Evolutionary conservation across 2,797 vertebrate genomes (phyloP).

Genomic region (Sandelia bainsii): DNA sequence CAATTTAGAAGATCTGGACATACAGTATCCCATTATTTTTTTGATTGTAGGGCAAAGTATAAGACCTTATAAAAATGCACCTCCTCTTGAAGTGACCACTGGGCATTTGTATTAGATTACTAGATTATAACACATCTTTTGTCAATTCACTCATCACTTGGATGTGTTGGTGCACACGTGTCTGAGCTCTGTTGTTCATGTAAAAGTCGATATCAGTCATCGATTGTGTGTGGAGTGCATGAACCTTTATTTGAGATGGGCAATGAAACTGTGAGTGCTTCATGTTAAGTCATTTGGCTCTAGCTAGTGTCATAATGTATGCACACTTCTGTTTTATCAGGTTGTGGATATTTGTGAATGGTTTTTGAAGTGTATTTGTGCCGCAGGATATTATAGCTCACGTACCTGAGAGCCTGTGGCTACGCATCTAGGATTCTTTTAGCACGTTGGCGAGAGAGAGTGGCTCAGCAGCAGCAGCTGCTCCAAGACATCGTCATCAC

Average conservation of each 20-base stretch:
- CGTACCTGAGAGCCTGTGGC: constrained; percentile 25
- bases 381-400: constrained; percentile 3
- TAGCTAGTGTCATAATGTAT: constrained; percentile 3
- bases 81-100: not conserved
- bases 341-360: constrained; percentile 22
- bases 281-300: constrained; percentile 19
- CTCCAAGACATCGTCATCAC: constrained; percentile 76
- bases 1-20: constrained; percentile 7
- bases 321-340: not conserved
- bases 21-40: constrained; percentile 11
- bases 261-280: constrained; percentile 39
- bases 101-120: too few relatives aligned
- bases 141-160: constrained; percentile 40
- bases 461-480: constrained; percentile 72
- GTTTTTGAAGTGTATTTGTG: not conserved
- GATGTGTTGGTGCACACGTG: constrained; percentile 43
- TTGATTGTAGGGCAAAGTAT: constrained; percentile 16
- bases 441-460: constrained; percentile 19
- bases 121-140: not conserved
- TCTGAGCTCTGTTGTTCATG: constrained; percentile 34
- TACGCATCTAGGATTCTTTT: constrained; percentile 32
- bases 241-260: constrained; percentile 56
- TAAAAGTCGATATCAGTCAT: constrained; percentile 61
- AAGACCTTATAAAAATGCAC: not conserved
- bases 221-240: constrained; percentile 62